These are phyloP conservation scores for Circaetus gallicus DNA, from an alignment of 2,113 vertebrate species.

Conservation along the genomic window DNA sequence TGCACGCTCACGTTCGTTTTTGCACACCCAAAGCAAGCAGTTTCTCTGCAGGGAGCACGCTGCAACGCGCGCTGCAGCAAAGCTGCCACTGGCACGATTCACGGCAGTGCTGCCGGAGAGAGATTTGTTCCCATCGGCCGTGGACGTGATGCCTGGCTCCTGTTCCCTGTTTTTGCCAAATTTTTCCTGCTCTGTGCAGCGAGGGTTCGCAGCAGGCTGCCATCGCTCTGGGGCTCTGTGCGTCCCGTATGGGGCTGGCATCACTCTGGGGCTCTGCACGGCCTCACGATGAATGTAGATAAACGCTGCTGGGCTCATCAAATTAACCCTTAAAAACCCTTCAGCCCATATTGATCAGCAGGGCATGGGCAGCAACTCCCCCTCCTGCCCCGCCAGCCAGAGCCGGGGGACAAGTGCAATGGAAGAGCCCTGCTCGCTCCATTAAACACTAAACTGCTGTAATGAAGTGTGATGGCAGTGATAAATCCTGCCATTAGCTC, in stretches of 20 bases:
- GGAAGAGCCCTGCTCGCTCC: neutral
- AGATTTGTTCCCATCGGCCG: neutral
- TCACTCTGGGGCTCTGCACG: fast-evolving
- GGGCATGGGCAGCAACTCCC: neutral
- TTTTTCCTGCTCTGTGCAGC: neutral
- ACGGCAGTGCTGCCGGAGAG: neutral
- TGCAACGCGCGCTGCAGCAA: neutral
- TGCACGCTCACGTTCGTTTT: fast-evolving
- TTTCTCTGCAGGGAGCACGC: neutral
- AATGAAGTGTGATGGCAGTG: neutral
- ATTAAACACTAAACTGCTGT: neutral
- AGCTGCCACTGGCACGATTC: fast-evolving
- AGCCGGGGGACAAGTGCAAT: neutral
- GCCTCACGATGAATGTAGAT: neutral
- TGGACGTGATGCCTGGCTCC: neutral
- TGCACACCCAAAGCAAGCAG: fast-evolving
- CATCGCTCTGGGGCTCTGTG: fast-evolving
- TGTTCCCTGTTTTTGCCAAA: neutral
- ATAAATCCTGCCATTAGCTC: neutral
- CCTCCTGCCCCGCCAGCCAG: fast-evolving
- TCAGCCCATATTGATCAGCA: neutral
- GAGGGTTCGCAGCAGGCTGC: fast-evolving
- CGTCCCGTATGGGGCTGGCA: neutral
- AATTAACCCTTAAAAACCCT: neutral
- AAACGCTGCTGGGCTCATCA: neutral